Evolutionary conservation across 2,888 invertebrate species (phyloP).

Genomic region (Agrotis puta): DNA sequence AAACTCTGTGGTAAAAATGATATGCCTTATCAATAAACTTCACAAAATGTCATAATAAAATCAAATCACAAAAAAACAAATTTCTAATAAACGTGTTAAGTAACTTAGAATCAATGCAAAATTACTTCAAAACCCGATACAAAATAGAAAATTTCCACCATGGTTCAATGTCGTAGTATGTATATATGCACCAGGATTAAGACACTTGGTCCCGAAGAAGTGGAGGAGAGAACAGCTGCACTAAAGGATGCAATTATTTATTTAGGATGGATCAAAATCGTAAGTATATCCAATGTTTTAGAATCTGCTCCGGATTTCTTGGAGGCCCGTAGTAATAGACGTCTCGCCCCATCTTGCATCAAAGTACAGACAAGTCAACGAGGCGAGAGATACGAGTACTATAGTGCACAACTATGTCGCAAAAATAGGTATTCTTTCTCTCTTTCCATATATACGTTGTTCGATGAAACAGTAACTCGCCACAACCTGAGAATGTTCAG

Average conservation of each 20-base stretch:
- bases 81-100: conserved; percentile 26
- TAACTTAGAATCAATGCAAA: conserved; percentile 8
- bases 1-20: conserved; percentile 15
- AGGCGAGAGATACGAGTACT: neutral
- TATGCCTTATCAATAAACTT: neutral
- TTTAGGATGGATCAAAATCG: conserved; percentile 79
- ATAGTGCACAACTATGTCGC: neutral
- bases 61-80: conserved; percentile 26
- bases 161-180: conserved; percentile 44
- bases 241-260: conserved; percentile 76
- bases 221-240: conserved; percentile 64
- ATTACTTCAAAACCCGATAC: neutral
- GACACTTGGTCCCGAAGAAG: conserved; percentile 62
- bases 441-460: neutral
- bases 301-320: too few relatives aligned
- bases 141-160: neutral
- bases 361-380: neutral
- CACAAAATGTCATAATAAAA: conserved; percentile 37
- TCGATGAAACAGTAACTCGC: neutral
- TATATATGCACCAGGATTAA: conserved; percentile 59
- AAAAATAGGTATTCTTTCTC: neutral
- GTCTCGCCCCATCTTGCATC: neutral
- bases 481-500: neutral
- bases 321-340: neutral
- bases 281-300: conserved; percentile 62